Percentiles rank a stretch among this genome's conserved stretches.
Conservation (phyloP, 2,888 invertebrate species). For the Hirtodrosophila trivittata region DNA sequence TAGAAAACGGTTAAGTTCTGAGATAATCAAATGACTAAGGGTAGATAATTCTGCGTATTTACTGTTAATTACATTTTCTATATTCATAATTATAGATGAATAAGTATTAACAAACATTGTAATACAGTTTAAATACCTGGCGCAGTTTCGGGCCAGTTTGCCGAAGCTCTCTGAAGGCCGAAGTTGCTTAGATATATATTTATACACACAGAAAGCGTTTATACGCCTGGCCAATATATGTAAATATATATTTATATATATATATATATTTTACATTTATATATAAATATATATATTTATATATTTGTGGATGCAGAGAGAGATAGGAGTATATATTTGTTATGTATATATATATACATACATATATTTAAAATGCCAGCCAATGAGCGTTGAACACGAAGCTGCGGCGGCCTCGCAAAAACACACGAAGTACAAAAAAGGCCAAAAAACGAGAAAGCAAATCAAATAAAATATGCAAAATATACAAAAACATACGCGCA, state of each 20-base stretch:
- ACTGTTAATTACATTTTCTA: no score
- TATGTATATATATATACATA: slow-evolving; percentile 36
- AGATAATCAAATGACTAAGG: no score
- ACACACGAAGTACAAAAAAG: slow-evolving; percentile 55
- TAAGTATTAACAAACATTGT: neutral
- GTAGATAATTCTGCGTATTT: no score
- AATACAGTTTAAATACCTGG: no score
- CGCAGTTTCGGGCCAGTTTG: slow-evolving; percentile 20
- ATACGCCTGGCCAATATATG: no score
- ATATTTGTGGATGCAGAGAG: slow-evolving; percentile 11
- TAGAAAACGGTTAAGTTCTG: no score
- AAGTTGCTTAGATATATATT: slow-evolving; percentile 39
- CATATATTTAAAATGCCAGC: slow-evolving; percentile 62
- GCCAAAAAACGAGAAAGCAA: slow-evolving; percentile 68
- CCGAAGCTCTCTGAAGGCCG: slow-evolving; percentile 42
- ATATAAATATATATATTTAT: slow-evolving; percentile 35
- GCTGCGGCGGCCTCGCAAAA: slow-evolving; percentile 49
- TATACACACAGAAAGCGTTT: slow-evolving; percentile 23
- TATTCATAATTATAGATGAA: no score
- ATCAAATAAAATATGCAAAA: slow-evolving; percentile 77
- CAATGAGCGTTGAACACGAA: slow-evolving; percentile 74
- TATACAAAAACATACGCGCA: slow-evolving; percentile 66
- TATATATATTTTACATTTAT: no score
- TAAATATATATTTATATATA: slow-evolving; percentile 25
- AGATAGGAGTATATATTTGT: slow-evolving; percentile 14